Evolutionary conservation across 2,797 vertebrate species (phyloP).

Genomic region (Poeciliopsis presidionis): DNA sequence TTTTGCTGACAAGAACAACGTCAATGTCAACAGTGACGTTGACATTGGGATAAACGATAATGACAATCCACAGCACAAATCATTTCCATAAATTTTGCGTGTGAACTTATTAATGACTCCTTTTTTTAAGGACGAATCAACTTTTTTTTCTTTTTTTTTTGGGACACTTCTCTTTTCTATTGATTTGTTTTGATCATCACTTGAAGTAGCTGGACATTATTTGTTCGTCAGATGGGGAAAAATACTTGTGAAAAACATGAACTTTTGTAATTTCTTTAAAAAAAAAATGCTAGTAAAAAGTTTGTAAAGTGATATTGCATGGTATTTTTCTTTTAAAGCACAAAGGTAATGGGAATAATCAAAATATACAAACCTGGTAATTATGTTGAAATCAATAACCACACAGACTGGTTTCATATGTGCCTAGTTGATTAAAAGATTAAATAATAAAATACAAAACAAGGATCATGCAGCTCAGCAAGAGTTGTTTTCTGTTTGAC

Average conservation of each 20-base stretch:
- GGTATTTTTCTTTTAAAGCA: background rate
- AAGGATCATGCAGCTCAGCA: background rate
- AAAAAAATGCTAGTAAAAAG: background rate
- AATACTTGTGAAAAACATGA: slow-evolving; percentile 40
- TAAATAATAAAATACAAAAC: background rate
- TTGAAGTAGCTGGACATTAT: slow-evolving; percentile 47
- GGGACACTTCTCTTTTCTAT: background rate
- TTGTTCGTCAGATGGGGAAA: slow-evolving; percentile 42
- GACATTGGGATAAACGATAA: background rate
- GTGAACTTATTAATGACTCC: background rate
- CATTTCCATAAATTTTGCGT: background rate
- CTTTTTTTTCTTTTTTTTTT: background rate
- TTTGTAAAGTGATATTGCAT: background rate
- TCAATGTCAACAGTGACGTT: background rate
- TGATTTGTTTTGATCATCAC: slow-evolving; percentile 48
- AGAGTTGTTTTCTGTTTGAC: background rate
- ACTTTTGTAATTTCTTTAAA: background rate
- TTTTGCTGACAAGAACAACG: slow-evolving; percentile 38
- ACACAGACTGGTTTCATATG: background rate
- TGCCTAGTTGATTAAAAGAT: background rate
- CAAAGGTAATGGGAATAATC: background rate
- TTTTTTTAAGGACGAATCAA: background rate
- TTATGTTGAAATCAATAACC: background rate
- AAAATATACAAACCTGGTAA: background rate
- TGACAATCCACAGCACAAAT: background rate